Evolutionary conservation across 1,140 invertebrate species (phyloP), one percentile per base, ranked within the genome.

Genomic region (Metopolophium dirhodum): DNA sequence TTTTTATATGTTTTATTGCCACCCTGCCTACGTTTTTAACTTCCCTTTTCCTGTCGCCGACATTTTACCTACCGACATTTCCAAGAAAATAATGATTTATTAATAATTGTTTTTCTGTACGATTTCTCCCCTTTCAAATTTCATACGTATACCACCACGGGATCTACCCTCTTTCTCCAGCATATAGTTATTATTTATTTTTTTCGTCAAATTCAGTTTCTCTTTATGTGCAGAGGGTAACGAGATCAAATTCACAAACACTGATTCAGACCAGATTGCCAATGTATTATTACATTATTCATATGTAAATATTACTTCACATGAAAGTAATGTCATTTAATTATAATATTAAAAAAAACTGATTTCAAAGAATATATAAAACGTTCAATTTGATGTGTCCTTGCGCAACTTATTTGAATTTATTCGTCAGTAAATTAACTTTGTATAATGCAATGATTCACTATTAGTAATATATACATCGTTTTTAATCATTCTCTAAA

Each of bases 101-200:
- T 92, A 92, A 92, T 92, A 92, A 92, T 92, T 92, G 91, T 92
- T 92, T 90, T 92, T 92, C 91, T 92, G 91, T 92, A 92, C 82
- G 91, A 85, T 92, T 92, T 92, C 91, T 86, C 91, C 91, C 91
- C 91, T 91, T 91, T 90, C 89, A 90, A 90, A 90, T 90, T 82
- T 91, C 90, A 82, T 91, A 82, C 90, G 90, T 49, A 77, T 77
- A 77, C 61, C 11, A 77, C 61, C 61, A 18, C n/a, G 30, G 1
- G 61, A 77, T n/a, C 61, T 77, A 26, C 90, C 90, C 68, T 91
- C 41, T 82, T 45, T 47, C 51, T 51, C 6, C 47, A 41, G 18
- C n/a, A 26, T 45, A 45, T 35, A 82, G 68, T 91, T 91, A 68
- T 90, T 91, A 41, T 90, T 54, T 54, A 23, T 90, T 61, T 90